Evolutionary conservation across 1,140 invertebrate genomes (phyloP).

Genomic region (Stegodyphus mimosarum): DNA sequence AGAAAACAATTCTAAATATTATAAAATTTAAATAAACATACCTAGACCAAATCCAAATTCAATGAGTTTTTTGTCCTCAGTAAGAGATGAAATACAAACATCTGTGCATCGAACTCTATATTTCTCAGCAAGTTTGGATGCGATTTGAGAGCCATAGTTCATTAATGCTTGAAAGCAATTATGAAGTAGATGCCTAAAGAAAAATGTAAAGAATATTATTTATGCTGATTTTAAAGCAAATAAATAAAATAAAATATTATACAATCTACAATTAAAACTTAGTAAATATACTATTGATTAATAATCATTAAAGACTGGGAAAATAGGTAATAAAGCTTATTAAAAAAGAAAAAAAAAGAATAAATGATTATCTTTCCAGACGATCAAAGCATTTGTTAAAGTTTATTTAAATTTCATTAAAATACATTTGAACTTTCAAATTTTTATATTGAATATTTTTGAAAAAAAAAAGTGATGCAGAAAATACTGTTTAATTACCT

Average conservation of each 20-base stretch:
- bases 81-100: slow-evolving; percentile 54
- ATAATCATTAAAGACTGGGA: too few species aligned
- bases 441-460: too few species aligned
- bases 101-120: slow-evolving; percentile 63
- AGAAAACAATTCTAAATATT: not conserved
- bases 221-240: not conserved
- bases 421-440: too few species aligned
- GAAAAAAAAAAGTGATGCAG: not conserved
- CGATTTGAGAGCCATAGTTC: slow-evolving; percentile 66
- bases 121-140: slow-evolving; percentile 65
- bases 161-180: slow-evolving; percentile 70
- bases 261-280: too few species aligned
- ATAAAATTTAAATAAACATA: slow-evolving; percentile 57
- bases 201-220: not conserved
- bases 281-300: too few species aligned
- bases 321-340: too few species aligned
- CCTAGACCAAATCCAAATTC: slow-evolving; percentile 68
- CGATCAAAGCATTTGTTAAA: too few species aligned
- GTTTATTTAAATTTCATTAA: too few species aligned
- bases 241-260: too few species aligned
- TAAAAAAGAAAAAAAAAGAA: too few species aligned
- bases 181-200: slow-evolving; percentile 67
- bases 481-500: slow-evolving; percentile 68
- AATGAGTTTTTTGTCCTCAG: slow-evolving; percentile 64
- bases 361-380: too few species aligned